Base-by-base conservation (phyloP, 2,888 invertebrate genomes). In the Leptopilina drosophilae region DNA sequence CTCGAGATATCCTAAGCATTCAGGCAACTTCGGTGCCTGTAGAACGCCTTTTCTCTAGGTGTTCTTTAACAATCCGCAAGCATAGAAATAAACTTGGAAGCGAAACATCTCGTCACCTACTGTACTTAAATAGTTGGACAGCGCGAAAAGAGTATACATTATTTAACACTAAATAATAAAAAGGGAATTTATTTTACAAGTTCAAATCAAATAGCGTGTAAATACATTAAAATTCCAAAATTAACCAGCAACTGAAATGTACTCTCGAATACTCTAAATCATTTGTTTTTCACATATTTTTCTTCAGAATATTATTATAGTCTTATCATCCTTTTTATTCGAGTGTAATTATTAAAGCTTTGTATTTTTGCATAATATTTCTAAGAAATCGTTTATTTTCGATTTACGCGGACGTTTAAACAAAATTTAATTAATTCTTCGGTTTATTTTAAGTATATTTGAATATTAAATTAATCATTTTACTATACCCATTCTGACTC, bases 141-240 rank as follows among this genome's bases (percentile, higher is more conserved):
- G 33, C 33, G 2, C 33, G 33, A 33, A 33, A 33, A 33, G 33
- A 33, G 33, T 33, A 4, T 33, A 33, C 33, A 4, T 4, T 33
- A 4, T 33, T 33, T 4, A 33, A 33, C 2, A 33, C 2, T 33
- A 4, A 33, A 33, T 33, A 33, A 33, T 73, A 73, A 33, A 73
- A 73, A 73, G 56, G 11, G 73, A 53, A 73, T 73, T 53, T 73
- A 73, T 73, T 73, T 33, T 40, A 73, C 56, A 73, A 73, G 15
- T 12, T 49, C 53, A 56, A 56, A 33, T 73, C n/a, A n/a, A 9
- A 73, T 73, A 40, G 33, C 40, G 11, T 73, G 56, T 20, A 56
- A 73, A 73, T 56, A n/a, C 33, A 73, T 56, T 53, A 56, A 56
- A 73, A 69, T 26, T 49, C 11, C n/a, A 15, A 53, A 33, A 73